Evolutionary conservation across 2,113 vertebrate genomes (phyloP).

Genomic region (Boleophthalmus pectinirostris): DNA sequence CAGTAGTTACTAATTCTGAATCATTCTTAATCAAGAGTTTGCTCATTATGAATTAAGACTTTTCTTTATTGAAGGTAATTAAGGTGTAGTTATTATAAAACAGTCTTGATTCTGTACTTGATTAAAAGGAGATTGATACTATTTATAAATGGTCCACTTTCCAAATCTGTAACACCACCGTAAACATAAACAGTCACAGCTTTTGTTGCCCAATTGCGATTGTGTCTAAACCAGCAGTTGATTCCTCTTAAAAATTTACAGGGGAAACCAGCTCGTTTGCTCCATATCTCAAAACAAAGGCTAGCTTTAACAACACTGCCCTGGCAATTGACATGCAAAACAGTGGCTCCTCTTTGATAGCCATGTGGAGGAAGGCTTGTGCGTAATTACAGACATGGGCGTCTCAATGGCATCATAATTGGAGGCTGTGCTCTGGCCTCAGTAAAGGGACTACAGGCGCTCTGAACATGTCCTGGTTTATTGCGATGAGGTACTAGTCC

Average conservation of each 20-base stretch:
- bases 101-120: too few species aligned
- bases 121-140: background rate
- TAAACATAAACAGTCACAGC: background rate
- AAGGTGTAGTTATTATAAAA: too few species aligned
- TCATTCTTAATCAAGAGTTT: too few species aligned
- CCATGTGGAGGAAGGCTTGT: constrained; percentile 48
- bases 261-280: constrained; percentile 6
- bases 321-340: constrained; percentile 63
- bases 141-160: background rate
- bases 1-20: too few species aligned
- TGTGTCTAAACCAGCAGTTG: constrained; percentile 7
- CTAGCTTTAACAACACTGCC: constrained; percentile 31
- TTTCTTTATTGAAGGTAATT: too few species aligned
- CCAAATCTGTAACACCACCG: background rate
- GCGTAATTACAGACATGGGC: constrained; percentile 65
- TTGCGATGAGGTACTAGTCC: constrained; percentile 64
- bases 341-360: constrained; percentile 30
- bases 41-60: too few species aligned
- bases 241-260: constrained; percentile 26
- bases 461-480: constrained; percentile 66
- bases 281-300: constrained; percentile 38
- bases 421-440: constrained; percentile 53
- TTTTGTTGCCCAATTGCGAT: constrained; percentile 14
- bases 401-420: constrained; percentile 65
- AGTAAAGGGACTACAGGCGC: constrained; percentile 46